Evolutionary conservation across 2,113 vertebrate species (phyloP).

Genomic region (Podilymbus podiceps): DNA sequence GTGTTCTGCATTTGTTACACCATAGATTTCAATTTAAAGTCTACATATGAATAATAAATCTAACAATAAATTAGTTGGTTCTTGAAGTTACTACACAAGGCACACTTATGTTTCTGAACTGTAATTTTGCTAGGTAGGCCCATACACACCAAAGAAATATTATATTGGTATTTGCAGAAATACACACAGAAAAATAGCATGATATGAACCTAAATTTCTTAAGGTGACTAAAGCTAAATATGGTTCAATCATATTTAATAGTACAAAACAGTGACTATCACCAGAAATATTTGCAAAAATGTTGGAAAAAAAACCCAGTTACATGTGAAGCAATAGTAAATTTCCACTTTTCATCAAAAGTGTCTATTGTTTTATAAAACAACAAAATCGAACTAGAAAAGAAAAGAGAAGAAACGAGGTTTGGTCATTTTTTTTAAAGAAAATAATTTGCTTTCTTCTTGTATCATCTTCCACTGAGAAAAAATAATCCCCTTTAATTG

Average conservation of each 20-base stretch:
- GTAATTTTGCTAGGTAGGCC: neutral
- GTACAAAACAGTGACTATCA: neutral
- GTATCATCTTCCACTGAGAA: neutral
- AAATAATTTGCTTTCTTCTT: neutral
- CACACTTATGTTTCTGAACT: neutral
- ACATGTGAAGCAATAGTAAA: neutral
- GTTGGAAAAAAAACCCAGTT: neutral
- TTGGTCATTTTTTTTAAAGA: neutral
- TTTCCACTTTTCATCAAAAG: neutral
- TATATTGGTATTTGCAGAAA: neutral
- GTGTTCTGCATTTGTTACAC: neutral
- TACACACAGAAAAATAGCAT: neutral
- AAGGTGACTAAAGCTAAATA: neutral
- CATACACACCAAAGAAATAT: neutral
- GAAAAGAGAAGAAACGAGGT: neutral
- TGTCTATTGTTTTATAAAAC: neutral
- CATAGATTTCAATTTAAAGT: neutral
- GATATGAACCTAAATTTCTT: neutral
- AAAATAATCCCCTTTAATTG: neutral
- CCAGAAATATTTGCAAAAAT: neutral
- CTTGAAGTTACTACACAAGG: neutral
- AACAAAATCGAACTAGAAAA: neutral
- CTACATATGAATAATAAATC: slow-evolving; percentile 19
- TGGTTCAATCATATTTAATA: neutral
- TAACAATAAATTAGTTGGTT: slow-evolving; percentile 21